Conservation (phyloP, 2,113 vertebrate species). For the Sigmodon hispidus region DNA sequence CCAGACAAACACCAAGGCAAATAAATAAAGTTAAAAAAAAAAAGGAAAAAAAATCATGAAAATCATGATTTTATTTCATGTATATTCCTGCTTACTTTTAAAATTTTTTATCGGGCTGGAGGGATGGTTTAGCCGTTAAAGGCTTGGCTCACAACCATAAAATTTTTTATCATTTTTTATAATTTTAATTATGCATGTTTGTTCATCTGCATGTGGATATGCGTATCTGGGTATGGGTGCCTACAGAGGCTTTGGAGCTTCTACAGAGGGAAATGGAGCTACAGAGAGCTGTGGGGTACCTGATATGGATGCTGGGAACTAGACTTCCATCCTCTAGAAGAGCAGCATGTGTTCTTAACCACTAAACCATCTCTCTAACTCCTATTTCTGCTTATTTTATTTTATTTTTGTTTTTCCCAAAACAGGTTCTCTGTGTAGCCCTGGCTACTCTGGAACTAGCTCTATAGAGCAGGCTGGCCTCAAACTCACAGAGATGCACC, state of each 20-base stretch:
- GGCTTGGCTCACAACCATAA: no score
- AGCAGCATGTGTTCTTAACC: background rate
- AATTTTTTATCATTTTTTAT: no score
- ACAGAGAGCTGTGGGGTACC: background rate
- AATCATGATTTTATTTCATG: background rate
- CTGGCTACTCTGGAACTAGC: no score
- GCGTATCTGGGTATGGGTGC: background rate
- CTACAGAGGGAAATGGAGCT: background rate
- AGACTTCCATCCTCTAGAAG: background rate
- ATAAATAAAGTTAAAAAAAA: no score
- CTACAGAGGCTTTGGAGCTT: background rate
- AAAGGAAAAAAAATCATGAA: background rate
- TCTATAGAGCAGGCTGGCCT: no score
- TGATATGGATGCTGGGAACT: background rate
- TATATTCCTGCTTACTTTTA: background rate
- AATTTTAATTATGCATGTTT: background rate
- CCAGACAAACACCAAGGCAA: no score
- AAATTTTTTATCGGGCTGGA: no score
- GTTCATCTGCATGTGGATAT: background rate
- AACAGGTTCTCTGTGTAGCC: no score
- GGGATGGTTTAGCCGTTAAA: no score
- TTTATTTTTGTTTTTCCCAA: no score
- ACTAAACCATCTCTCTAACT: no score
- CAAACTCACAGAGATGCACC: background rate
- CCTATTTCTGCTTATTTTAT: no score